Evolutionary conservation across 53 echinoderm and acorn worm species (phyloP), one percentile per base, ranked within the genome.

Genomic region (Antedon mediterranea): DNA sequence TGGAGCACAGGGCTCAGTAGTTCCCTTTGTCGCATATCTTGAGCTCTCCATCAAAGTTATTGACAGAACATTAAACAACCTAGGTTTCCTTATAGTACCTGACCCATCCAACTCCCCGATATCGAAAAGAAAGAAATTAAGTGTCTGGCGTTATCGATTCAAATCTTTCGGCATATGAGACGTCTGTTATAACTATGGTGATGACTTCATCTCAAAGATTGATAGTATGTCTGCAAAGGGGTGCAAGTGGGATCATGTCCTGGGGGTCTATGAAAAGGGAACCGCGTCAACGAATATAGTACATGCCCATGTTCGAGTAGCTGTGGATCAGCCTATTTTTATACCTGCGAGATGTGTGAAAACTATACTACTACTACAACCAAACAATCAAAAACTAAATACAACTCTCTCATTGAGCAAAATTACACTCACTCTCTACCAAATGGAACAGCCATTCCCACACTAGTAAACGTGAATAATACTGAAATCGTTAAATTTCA

Each of bases 71-170:
- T 87, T 89, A 73, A 28, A 31, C 13, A 30, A 80, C 15, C 78
- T 89, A 82, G 93, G 87, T 0, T 89, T 93, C 71, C 81, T 89
- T 3, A 78, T 89, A n/a, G 89, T 89, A 30, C 80, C 73, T 73
- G 89, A 92, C 42, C 86, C 85, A 77, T 73, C 34, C 11, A 78
- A 43, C 15, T 31, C 76, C 23, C 37, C 85, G 30, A 76, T 89
- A 33, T 31, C 71, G 34, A 70, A 7, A 76, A 37, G 92, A 28
- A 89, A 92, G 57, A 71, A 34, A 34, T n/a, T 0, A 73, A 28
- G 86, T 86, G 0, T 89, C 86, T 43, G 86, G 84, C 28, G 82
- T 86, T 9, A 82, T 89, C 28, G 92, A 92, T 0, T 92, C 89
- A 8, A 92, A 87, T 72, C 31, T 72, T 89, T 20, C 73, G 83